A percentile compares a stretch with the other conserved stretches of the same genome.
These are phyloP conservation scores for Hypotaenidia okinawae DNA, from an alignment of 2,797 vertebrate species.

Conservation along the genomic window DNA sequence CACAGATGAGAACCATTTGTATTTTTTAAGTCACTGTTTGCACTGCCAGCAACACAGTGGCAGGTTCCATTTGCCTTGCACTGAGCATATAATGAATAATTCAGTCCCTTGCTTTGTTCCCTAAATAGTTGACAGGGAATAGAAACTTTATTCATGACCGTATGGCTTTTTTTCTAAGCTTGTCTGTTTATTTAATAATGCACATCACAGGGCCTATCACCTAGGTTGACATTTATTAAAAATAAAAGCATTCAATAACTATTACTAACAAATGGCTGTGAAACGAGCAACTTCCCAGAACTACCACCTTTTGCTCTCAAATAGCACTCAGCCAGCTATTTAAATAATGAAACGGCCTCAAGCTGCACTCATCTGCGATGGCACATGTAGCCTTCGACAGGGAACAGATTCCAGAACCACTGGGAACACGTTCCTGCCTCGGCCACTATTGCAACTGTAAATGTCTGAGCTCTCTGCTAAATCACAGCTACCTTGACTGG, in stretches of 20 bases:
- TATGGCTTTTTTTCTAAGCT: conserved; percentile 20
- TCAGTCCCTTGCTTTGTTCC: conserved; percentile 2
- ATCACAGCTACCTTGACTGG: background rate
- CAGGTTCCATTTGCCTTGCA: conserved; percentile 58
- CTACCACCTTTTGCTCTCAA: background rate
- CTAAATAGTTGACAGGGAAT: conserved; percentile 31
- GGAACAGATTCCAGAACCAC: background rate
- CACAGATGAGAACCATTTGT: background rate
- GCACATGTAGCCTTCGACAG: rapidly evolving
- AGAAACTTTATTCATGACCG: conserved; percentile 33
- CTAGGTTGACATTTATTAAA: conserved; percentile 8
- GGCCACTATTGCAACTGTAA: background rate
- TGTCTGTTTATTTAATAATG: conserved; percentile 23
- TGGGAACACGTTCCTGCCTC: background rate
- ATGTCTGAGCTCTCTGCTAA: background rate
- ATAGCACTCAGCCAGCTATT: background rate
- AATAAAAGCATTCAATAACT: conserved; percentile 43
- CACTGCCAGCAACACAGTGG: background rate
- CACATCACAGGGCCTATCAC: conserved; percentile 9
- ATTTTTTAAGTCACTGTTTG: conserved; percentile 8
- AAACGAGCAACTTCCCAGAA: background rate
- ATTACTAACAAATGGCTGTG: conserved; percentile 12
- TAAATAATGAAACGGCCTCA: conserved; percentile 52
- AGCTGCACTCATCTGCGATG: background rate
- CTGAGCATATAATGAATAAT: conserved; percentile 41